Evolutionary conservation across 1,140 invertebrate species (phyloP).

Genomic region (Drosophila mojavensis): DNA sequence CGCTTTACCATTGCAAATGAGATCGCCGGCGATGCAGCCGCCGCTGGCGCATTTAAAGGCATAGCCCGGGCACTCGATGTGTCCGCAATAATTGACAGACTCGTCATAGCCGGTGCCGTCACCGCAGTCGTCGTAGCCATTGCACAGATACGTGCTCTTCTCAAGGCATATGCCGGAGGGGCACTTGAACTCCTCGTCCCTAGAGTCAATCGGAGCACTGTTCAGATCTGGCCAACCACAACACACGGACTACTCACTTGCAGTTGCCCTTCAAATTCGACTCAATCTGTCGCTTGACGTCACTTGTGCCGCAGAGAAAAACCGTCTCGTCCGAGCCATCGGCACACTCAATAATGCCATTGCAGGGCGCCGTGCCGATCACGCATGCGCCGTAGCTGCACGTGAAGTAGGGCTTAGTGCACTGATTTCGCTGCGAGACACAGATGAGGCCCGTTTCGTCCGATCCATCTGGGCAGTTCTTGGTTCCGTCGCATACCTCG

Average conservation of each 20-base stretch:
- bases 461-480: conserved; percentile 86
- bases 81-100: conserved; percentile 84
- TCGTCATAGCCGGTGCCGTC: conserved; percentile 87
- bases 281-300: conserved; percentile 26
- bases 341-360: conserved; percentile 87
- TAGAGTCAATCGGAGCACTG: conserved; percentile 5
- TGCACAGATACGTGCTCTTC: conserved; percentile 83
- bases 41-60: conserved; percentile 87
- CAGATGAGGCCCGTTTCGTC: conserved; percentile 86
- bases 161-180: conserved; percentile 72
- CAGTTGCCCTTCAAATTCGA: conserved; percentile 43
- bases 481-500: conserved; percentile 82
- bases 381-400: conserved; percentile 88
- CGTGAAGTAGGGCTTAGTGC: conserved; percentile 85
- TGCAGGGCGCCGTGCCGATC: conserved; percentile 85
- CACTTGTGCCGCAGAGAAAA: conserved; percentile 46
- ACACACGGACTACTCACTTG: conserved; percentile 43
- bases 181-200: conserved; percentile 62
- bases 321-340: conserved; percentile 89
- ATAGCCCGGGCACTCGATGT: conserved; percentile 82
- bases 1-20: conserved; percentile 85
- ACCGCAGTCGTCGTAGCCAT: conserved; percentile 85
- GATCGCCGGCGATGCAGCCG: conserved; percentile 86
- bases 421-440: conserved; percentile 72
- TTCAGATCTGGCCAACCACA: neutral